Evolutionary conservation across 1,140 invertebrate species (phyloP), one percentile per base, ranked within the genome.

Genomic region (Pararge aegeria): DNA sequence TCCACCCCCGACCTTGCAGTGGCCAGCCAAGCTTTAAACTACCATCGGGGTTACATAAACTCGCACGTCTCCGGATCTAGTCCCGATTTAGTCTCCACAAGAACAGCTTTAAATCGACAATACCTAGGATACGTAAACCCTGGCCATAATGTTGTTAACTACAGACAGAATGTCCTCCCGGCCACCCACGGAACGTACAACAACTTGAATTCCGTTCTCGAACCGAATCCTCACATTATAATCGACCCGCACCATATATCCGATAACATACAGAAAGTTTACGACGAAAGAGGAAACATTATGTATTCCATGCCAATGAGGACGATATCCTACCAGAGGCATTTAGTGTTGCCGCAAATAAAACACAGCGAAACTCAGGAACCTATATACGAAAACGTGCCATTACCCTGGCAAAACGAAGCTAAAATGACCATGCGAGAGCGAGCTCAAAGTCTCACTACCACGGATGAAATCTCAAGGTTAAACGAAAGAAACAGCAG

Each of bases 1-100:
- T 96, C 95, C 5, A 96, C 95, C 0, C 96, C 96, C 0, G 95
- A 97, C 87, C 83, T 97, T 51, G 95, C 95, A 0, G 91, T 93
- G 10, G 93, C 93, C 2, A 92, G 92, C 21, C 91, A 91, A 74
- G 88, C 84, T 0, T 64, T 89, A 0, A 88, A 87, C 49, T 90
- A 89, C 57, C 91, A 92, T 46, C 76, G 91, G 20, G 91, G 91
- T 0, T 92, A 91, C 61, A 91, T 92, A 19, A 87, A 84, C 56
- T 86, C 91, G 13, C 91, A 94, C 67, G 94, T 95, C 1, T 94
- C 93, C 5, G 94, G 94, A 0, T 94, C 94, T 5, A 95, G 94
- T 81, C 95, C 95, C 0, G 95, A 96, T 90, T 81, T 96, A 58
- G 94, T 95, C 0, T 95, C 95, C 2, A 93, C 93, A 19, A 90